Base-by-base conservation (phyloP, 2,113 vertebrate species). In the Bujurquina vittata region DNA sequence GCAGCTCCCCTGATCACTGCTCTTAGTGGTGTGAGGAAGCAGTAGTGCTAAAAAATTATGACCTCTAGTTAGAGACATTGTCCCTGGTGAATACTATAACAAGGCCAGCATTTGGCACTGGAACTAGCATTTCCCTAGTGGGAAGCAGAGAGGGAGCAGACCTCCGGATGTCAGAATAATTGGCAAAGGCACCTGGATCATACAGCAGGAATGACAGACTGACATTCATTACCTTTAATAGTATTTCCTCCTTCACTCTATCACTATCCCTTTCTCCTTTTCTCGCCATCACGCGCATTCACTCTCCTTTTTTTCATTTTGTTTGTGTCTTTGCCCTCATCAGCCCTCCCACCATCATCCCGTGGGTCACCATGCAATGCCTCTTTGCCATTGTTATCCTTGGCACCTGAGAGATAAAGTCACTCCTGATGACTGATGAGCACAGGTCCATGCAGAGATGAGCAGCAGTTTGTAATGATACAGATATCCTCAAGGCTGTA, bases 331-430 rank as follows among this genome's bases (percentile, higher is more conserved):
- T 59, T 83, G 83, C 75, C 79, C 76, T 83, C 80, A 55, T 85
- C 82, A 58, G 75, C 80, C 61, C 75, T 84, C 74, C 79, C 73
- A 46, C 84, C 52, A 0, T 59, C 73, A 23, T 69, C 78, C 80
- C 1, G 17, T 4, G 83, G 90, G 88, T 90, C 87, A 83, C 60
- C 81, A 10, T 69, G 43, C 89, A 26, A 20, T 77, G 85, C 84
- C 87, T 88, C 89, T 20, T 43, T n/a, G 81, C 56, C 29, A 63
- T 89, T 89, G 87, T 91, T 93, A 92, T 93, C 92, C 91, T 88
- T 91, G 92, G 87, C 88, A 90, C 87, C 88, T 76, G 84, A 90
- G 89, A 92, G 91, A 93, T 93, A 93, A 93, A 94, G 93, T 92
- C 91, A 85, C 87, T 88, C 67, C 46, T 23, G 79, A 77, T 93